Percentiles rank a stretch among this genome's conserved stretches.
These are phyloP conservation scores for Hepsetus odoe DNA, from an alignment of 2,113 vertebrate genomes.

Conservation along the genomic window DNA sequence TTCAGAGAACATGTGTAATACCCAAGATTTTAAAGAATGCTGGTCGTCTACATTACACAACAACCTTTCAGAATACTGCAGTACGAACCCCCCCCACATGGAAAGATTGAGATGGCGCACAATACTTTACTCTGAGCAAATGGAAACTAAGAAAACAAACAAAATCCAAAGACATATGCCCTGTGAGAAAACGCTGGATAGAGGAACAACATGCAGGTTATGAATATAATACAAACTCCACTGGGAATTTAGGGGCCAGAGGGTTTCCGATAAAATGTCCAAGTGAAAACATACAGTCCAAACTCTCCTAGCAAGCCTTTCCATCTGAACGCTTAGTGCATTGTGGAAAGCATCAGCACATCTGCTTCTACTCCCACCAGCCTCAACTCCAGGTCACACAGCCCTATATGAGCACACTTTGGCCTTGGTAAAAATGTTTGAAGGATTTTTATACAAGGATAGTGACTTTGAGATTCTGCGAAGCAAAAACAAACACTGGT, in stretches of 20 bases:
- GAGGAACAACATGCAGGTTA: conserved; percentile 43
- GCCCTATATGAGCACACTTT: conserved; percentile 41
- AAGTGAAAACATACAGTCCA: conserved; percentile 51
- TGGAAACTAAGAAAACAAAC: conserved; percentile 44
- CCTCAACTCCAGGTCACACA: conserved; percentile 17
- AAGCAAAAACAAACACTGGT: conserved; percentile 34
- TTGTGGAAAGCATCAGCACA: conserved; percentile 58
- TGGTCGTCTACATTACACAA: conserved; percentile 7
- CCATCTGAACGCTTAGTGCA: conserved; percentile 54
- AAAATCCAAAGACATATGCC: neutral
- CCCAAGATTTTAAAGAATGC: neutral
- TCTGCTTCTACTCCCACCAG: conserved; percentile 52
- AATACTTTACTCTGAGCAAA: neutral
- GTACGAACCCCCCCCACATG: neutral
- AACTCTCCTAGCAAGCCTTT: conserved; percentile 25
- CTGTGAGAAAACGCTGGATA: neutral
- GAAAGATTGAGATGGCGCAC: neutral
- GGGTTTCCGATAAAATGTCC: conserved; percentile 51
- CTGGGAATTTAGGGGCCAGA: conserved; percentile 44
- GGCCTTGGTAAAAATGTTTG: conserved; percentile 59
- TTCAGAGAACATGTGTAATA: neutral
- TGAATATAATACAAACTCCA: conserved; percentile 59
- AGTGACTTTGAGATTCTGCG: conserved; percentile 34
- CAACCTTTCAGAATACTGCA: neutral
- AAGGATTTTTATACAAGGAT: conserved; percentile 36